Evolutionary conservation across 2,797 vertebrate species (phyloP), one percentile per base, ranked within the genome.

Genomic region (Anabas testudineus): DNA sequence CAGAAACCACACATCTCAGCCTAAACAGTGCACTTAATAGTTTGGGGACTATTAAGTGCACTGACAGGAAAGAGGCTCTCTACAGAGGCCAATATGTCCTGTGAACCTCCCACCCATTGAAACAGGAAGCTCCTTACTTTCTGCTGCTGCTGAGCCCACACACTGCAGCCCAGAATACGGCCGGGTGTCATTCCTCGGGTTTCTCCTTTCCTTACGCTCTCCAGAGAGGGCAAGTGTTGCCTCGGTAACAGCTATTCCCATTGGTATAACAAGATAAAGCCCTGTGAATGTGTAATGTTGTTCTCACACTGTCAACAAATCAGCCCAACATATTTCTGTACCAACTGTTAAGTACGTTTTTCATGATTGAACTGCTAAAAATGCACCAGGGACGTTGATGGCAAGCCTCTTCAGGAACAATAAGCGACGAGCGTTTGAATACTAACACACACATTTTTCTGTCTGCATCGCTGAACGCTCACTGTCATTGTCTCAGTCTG

Each of bases 121-220:
- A 80, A 87, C 85, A 87, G 86, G 82, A 90, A 87, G 78, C 86
- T 83, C 71, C 80, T 70, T 63, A 56, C 70, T 74, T 47, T 78
- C 78, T 81, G 71, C 82, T 81, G 71, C 82, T 28, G 67, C 72
- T 82, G 78, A 63, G 74, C 89, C 88, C 88, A 90, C 87, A 86
- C 87, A 74, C 79, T 69, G 52, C 65, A 87, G 77, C 84, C 81
- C 64, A 57, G 85, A 90, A 85, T 87, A 90, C 71, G 84, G 66
- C 77, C 46, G 55, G 68, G 81, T 89, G 87, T 81, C 86, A 84
- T 80, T 89, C 75, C 61, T 56, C 10, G 34, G 78, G 57, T 73
- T 83, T 83, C 60, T 80, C 76, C 68, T 70, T 81, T 60, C 76
- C 77, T 84, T 80, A 43, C 73, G 7, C 59, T 66, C 81, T 83